Base-by-base conservation (phyloP, 30 jellyfish, hydroid and myxozoan species). In the Sanderia malayensis region DNA sequence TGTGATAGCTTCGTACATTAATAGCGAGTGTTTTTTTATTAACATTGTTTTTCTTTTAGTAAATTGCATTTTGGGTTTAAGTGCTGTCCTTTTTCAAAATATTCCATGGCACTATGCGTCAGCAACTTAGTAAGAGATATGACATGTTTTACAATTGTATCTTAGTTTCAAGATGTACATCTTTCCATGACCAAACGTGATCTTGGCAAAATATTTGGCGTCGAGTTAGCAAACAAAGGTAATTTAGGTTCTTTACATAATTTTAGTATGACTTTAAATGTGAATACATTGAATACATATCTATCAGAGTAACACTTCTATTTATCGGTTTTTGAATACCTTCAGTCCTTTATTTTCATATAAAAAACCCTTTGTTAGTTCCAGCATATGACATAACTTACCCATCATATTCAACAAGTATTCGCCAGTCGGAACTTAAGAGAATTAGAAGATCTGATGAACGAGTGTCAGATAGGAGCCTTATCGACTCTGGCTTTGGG, bases 181-280 rank as follows among this genome's bases (percentile, higher is more conserved):
- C 44, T 79, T 74, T 84, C 87, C 61, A 92, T 92, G 96, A 81
- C 78, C 52, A 84, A 70, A 53, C 55, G 91, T 15, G 98, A 92
- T 47, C 82, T 92, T 58, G 79, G 88, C 53, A 81, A 85, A 20
- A 92, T 92, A 26, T 92, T 92, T 92, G 98, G 96, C 10, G 96
- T 92, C 31, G 96, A 84, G 37, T 37, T 81, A n/a, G 71, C 72
- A 44, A 27, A 62, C 22, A 79, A 80, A 63, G 97, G 97, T 88
- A 30, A 29, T 0, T 6, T 17, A 4, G 4, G 7, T n/a, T 61
- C 0, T 0, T 30, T 62, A 25, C 11, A 24, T n/a, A n/a, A n/a
- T n/a, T n/a, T n/a, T n/a, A n/a, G n/a, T n/a, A n/a, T n/a, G n/a
- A n/a, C n/a, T n/a, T n/a, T n/a, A n/a, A n/a, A n/a, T n/a, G n/a